Conservation (phyloP, 1,140 invertebrate genomes). For the Colletes latitarsis region DNA sequence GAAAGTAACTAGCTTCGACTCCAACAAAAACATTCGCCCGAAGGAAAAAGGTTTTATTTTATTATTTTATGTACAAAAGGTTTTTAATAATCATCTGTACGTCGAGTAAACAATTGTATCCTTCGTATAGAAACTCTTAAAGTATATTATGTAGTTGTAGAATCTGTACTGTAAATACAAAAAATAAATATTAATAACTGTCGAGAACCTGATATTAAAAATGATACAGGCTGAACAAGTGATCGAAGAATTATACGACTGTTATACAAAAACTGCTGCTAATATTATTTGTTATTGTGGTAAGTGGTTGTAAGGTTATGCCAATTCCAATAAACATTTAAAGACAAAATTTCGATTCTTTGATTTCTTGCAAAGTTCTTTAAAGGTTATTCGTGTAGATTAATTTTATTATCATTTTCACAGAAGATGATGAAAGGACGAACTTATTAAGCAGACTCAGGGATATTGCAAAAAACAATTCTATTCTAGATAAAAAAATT, state of each 20-base stretch:
- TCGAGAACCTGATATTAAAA: background rate
- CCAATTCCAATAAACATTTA: background rate
- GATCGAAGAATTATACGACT: slow-evolving; percentile 40
- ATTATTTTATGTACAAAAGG: too few relatives aligned
- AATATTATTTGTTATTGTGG: slow-evolving; percentile 60
- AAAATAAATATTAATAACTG: too few relatives aligned
- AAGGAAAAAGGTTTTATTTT: too few relatives aligned
- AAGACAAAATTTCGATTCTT: too few relatives aligned
- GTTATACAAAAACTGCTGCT: slow-evolving; percentile 57
- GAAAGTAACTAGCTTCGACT: too few relatives aligned
- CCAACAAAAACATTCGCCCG: too few relatives aligned
- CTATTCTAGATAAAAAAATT: slow-evolving; percentile 4
- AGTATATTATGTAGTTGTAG: too few relatives aligned
- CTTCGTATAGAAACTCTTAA: too few relatives aligned
- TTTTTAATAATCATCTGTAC: too few relatives aligned
- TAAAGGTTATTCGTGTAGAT: background rate
- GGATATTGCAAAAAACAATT: slow-evolving; percentile 36
- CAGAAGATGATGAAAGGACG: slow-evolving; percentile 35
- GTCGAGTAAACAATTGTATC: background rate
- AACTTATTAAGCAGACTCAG: slow-evolving; percentile 48
- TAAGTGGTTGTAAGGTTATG: slow-evolving; percentile 46
- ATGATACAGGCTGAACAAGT: slow-evolving; percentile 37
- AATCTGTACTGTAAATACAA: too few relatives aligned
- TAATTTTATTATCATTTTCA: slow-evolving; percentile 10
- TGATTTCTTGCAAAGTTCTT: background rate